Percentiles rank a stretch among this genome's conserved stretches.
Conservation (phyloP, 1,140 invertebrate species). For the Nebria ingens region DNA sequence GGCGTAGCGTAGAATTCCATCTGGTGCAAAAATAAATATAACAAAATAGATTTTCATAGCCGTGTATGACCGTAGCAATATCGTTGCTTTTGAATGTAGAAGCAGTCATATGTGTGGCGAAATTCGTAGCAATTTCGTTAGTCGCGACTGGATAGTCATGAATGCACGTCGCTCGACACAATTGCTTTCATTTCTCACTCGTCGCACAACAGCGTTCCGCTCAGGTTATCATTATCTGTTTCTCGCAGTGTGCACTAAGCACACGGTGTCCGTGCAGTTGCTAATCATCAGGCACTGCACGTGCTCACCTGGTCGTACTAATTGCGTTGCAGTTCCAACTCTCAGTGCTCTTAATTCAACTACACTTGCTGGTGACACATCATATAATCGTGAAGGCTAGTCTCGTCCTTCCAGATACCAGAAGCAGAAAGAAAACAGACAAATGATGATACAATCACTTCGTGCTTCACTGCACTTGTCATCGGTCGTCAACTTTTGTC, state of each 20-base stretch:
- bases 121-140: not conserved
- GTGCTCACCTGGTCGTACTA: not conserved
- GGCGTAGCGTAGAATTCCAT: too few species aligned
- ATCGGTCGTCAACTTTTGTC: not conserved
- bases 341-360: too few species aligned
- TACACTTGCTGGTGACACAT: too few species aligned
- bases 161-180: not conserved
- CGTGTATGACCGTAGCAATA: too few species aligned
- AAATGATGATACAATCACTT: slow-evolving; percentile 5
- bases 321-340: too few species aligned
- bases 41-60: too few species aligned
- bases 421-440: not conserved
- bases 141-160: not conserved
- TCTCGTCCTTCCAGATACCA: not conserved
- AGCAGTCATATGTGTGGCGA: too few species aligned
- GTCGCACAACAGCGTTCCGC: too few species aligned
- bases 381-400: too few species aligned
- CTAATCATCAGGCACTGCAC: not conserved
- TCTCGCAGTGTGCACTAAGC: not conserved
- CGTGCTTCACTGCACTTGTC: not conserved
- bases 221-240: not conserved
- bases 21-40: too few species aligned
- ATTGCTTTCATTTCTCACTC: not conserved
- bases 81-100: too few species aligned
- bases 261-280: not conserved